These are phyloP conservation scores for Sinohyriopsis cumingii DNA, from an alignment of 2,888 invertebrate species.

Conservation along the genomic window DNA sequence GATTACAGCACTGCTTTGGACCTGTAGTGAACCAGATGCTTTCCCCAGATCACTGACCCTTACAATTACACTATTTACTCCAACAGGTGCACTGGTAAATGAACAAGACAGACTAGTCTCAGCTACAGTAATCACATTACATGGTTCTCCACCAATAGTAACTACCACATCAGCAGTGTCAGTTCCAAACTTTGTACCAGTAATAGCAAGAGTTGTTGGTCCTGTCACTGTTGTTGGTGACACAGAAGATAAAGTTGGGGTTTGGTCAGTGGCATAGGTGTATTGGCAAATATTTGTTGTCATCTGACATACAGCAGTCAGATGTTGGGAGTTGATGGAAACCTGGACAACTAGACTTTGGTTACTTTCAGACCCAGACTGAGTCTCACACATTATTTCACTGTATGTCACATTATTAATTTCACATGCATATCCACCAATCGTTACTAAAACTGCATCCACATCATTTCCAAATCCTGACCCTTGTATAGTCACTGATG, in stretches of 20 bases:
- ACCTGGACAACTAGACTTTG: constrained; percentile 27
- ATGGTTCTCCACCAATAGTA: constrained; percentile 48
- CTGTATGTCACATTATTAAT: constrained; percentile 38
- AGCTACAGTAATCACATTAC: constrained; percentile 29
- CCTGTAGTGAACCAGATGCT: constrained; percentile 23
- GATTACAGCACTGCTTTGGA: constrained; percentile 23
- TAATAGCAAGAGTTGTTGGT: constrained; percentile 37
- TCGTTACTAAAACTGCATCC: constrained; percentile 19
- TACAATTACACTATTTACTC: constrained; percentile 41
- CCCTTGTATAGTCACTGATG: constrained; percentile 38
- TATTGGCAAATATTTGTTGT: constrained; percentile 26
- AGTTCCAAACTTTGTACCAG: constrained; percentile 38
- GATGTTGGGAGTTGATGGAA: constrained; percentile 18
- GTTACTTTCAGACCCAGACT: constrained; percentile 16
- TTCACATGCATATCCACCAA: constrained; percentile 41
- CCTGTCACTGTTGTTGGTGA: constrained; percentile 31
- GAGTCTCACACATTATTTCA: constrained; percentile 30
- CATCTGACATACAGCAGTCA: constrained; percentile 35
- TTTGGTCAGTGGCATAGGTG: constrained; percentile 33
- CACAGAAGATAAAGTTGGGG: constrained; percentile 36
- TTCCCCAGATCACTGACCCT: constrained; percentile 34
- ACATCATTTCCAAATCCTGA: constrained; percentile 38
- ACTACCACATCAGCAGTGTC: constrained; percentile 32
- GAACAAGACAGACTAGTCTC: constrained; percentile 43
- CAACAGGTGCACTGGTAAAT: constrained; percentile 44